Conservation (phyloP, 2,888 invertebrate species). For the Pegoplata infirma region DNA sequence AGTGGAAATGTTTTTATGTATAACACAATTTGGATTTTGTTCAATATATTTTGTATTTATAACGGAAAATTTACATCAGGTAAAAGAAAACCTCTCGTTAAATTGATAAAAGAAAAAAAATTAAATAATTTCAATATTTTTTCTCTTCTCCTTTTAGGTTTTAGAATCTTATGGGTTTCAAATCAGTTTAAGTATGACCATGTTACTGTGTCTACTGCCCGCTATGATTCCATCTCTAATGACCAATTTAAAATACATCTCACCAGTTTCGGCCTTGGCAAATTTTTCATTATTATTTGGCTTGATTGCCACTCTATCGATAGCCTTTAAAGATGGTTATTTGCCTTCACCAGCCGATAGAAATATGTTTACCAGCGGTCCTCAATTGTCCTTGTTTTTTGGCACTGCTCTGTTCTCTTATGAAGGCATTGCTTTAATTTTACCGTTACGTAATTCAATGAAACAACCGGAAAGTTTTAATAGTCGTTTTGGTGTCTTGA, state of each 20-base stretch:
- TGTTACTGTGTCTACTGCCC: slow-evolving; percentile 72
- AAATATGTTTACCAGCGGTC: slow-evolving; percentile 81
- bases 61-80: slow-evolving; percentile 88
- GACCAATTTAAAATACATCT: slow-evolving; percentile 77
- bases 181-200: slow-evolving; percentile 69
- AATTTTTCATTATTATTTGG: slow-evolving; percentile 85
- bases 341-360: slow-evolving; percentile 82
- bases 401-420: slow-evolving; percentile 98
- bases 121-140: neutral
- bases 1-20: slow-evolving; percentile 91
- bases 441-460: slow-evolving; percentile 96
- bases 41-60: slow-evolving; percentile 98
- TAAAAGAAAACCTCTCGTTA: slow-evolving; percentile 41
- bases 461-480: slow-evolving; percentile 86
- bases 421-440: slow-evolving; percentile 95
- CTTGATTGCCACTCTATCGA: slow-evolving; percentile 86
- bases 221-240: slow-evolving; percentile 74
- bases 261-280: slow-evolving; percentile 88
- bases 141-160: slow-evolving; percentile 77
- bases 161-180: slow-evolving; percentile 71
- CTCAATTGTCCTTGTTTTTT: slow-evolving; percentile 90
- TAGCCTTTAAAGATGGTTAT: slow-evolving; percentile 84
- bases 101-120: no score
- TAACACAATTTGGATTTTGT: slow-evolving; percentile 98
- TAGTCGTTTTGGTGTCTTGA: slow-evolving; percentile 90